Evolutionary conservation across 2,797 vertebrate species (phyloP), one percentile per base, ranked within the genome.

Genomic region (Anguilla obscura): DNA sequence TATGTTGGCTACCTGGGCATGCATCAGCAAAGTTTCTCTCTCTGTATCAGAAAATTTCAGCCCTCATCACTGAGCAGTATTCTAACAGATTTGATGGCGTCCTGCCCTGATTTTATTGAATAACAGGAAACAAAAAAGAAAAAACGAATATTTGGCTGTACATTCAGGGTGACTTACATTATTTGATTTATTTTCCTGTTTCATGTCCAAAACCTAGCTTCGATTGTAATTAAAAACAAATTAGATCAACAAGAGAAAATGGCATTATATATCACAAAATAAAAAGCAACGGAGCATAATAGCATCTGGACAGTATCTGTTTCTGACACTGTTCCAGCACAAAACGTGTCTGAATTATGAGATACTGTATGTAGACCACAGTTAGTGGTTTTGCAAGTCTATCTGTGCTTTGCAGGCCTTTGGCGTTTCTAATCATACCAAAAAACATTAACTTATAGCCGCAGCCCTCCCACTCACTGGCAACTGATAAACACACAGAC

Each of bases 101-200:
- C 33, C 33, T 79, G 74, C 74, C 74, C 14, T 40, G 33, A 45
- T 18, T 14, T 40, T 79, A 40, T 69, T 79, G 74, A 79, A 79
- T 45, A 79, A 79, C 74, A 79, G 74, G 74, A 79, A 79, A 79
- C 74, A 79, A 45, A 40, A 79, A 45, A 45, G 9, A 7, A 82
- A 50, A 8, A n/a, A 24, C 4, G 0, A 36, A n/a, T 76, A 36
- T 80, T 50, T 82, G 79, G 16, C 79, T 50, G 63, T 69, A 40
- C 33, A 79, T 79, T 18, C 14, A 40, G 6, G 33, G 16, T 45
- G 18, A 16, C 74, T 40, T 79, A 40, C 69, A 30, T 71, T 40
- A 45, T 9, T 21, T 9, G 21, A 40, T 40, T 21, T 79, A 18
- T 24, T 24, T 48, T 40, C 36, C 36, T 45, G 76, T 24, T 48